These are phyloP conservation scores for Enteromius radiatus DNA, from an alignment of 2,797 vertebrate genomes.

Conservation along the genomic window DNA sequence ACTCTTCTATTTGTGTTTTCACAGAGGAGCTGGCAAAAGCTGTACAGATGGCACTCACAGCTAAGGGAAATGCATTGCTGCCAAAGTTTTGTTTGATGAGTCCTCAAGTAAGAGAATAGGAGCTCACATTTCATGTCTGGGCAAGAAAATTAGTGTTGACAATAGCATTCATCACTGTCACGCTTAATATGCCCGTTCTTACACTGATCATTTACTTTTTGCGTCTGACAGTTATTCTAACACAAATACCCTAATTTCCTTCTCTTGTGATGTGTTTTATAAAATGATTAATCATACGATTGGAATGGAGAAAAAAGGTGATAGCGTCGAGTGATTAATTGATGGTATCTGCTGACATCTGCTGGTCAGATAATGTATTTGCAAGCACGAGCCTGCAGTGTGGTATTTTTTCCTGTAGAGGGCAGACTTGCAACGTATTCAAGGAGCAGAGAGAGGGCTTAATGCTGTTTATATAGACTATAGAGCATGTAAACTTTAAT, in stretches of 20 bases:
- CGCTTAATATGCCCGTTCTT: slow-evolving; percentile 9
- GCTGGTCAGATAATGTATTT: slow-evolving; percentile 1
- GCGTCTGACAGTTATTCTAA: slow-evolving; percentile 2
- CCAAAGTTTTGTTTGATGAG: slow-evolving; percentile 36
- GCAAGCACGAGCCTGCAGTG: slow-evolving; percentile 1
- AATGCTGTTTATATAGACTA: too few relatives aligned
- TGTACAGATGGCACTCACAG: slow-evolving; percentile 9
- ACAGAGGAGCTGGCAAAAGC: slow-evolving; percentile 15
- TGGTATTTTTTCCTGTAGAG: slow-evolving; percentile 11
- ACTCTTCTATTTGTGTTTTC: slow-evolving; percentile 1
- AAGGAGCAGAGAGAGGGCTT: not conserved
- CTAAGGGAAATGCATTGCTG: slow-evolving; percentile 22
- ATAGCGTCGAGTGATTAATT: not conserved
- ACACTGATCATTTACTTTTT: not conserved
- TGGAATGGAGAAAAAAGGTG: not conserved
- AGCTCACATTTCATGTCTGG: slow-evolving; percentile 30
- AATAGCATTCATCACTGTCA: slow-evolving; percentile 23
- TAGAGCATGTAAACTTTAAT: not conserved
- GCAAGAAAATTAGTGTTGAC: slow-evolving; percentile 19
- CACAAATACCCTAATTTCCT: not conserved
- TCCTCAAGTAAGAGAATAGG: slow-evolving; percentile 26
- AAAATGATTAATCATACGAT: not conserved
- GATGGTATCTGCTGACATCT: slow-evolving; percentile 42
- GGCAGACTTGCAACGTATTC: slow-evolving; percentile 20
- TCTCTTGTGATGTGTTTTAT: not conserved